A percentile compares a stretch with the other conserved stretches of the same genome.
Conservation (phyloP, 1,140 invertebrate genomes). For the Papilio aristodemus region DNA sequence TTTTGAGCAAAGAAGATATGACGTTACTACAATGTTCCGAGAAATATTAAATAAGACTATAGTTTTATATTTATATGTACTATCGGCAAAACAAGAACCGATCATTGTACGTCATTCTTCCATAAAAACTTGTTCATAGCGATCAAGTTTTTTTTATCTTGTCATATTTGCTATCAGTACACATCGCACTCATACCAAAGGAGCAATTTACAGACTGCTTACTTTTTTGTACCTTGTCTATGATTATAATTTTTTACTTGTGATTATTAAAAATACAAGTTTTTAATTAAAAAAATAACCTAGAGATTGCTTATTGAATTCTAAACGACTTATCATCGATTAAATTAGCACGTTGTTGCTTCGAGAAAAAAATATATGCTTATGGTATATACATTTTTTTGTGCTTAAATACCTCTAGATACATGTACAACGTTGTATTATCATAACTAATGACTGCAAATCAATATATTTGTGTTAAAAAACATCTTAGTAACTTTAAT, state of each 20-base stretch:
- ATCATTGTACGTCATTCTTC: no score
- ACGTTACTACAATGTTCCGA: no score
- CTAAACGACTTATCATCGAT: neutral
- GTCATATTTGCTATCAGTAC: neutral
- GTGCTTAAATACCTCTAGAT: no score
- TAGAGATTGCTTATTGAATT: neutral
- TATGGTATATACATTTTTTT: neutral
- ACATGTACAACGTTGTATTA: no score
- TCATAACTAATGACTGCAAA: no score
- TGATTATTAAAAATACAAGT: neutral
- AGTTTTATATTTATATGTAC: no score
- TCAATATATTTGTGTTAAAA: no score
- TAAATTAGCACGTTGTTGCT: neutral
- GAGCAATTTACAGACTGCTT: neutral
- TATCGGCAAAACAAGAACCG: neutral
- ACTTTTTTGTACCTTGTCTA: neutral
- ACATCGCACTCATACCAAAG: neutral
- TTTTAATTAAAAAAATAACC: conserved; percentile 4
- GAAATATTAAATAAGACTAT: no score
- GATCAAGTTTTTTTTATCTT: conserved; percentile 22
- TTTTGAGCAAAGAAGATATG: no score
- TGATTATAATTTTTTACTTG: neutral
- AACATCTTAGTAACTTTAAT: no score
- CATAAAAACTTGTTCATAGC: neutral
- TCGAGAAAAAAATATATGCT: neutral